Evolutionary conservation across 1,140 invertebrate genomes (phyloP), one percentile per base, ranked within the genome.

Genomic region (Nephotettix cincticeps): DNA sequence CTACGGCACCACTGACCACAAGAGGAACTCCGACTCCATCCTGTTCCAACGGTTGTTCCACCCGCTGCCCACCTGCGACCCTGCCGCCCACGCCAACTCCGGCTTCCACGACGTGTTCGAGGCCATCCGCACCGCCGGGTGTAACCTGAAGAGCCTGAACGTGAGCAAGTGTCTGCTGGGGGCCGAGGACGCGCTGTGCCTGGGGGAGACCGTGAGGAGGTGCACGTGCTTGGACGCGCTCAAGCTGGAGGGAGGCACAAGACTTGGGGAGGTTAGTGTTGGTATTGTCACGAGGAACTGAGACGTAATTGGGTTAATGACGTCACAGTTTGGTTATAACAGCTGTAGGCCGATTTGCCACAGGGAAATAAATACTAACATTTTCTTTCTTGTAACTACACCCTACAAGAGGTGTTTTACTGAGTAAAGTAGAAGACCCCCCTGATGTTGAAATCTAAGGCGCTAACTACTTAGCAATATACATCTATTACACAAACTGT

Each of bases 201-300:
- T 86, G 17, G 85, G 85, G 13, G 85, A 86, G 74, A 86, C 84
- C 11, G 80, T 86, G 43, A 77, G 85, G 51, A 79, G 81, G 30
- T 83, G 83, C 1, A 77, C 78, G 9, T 82, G 82, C 72, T 78
- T 86, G 69, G 83, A 85, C 36, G 84, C 85, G 11, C 74, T 86
- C 1, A 80, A 84, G 56, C 80, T 86, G 68, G 85, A 86, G 68
- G 84, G 84, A 1, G 80, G 81, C 1, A 83, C 84, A 27, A 75
- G 81, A 36, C 75, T 82, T 51, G 79, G 80, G 40, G 82, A 83
- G 72, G 47, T 51, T 4, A 51, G n/a, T 51, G 19, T 9, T 51
- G n/a, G n/a, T n/a, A n/a, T n/a, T n/a, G n/a, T n/a, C n/a, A n/a
- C n/a, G n/a, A n/a, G n/a, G n/a, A n/a, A n/a, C n/a, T n/a, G n/a